Base-by-base conservation (phyloP, 2,797 vertebrate genomes). In the Miichthys miiuy region DNA sequence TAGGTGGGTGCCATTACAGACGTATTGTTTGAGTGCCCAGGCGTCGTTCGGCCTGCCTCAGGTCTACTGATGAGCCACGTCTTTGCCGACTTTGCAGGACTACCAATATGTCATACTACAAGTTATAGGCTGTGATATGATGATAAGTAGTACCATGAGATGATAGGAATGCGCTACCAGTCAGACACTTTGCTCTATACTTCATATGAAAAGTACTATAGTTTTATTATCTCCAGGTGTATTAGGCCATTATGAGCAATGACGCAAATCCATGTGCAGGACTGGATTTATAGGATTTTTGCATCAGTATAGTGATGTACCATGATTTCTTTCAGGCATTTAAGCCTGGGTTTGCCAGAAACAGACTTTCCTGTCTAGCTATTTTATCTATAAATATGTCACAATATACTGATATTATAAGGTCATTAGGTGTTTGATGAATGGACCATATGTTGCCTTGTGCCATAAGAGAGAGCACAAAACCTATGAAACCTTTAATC, bases 231-330 rank as follows among this genome's bases (percentile, higher is more conserved):
- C 30, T 34, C 30, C 7, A 25, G 25, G 18, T 30, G 12, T 27
- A 52, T 34, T 14, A 25, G 21, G 21, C 20, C 47, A 52, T 34
- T 23, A 7, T 34, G 41, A 51, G 47, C 25, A 66, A 20, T 46
- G 38, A 41, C 55, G 69, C 41, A 48, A 21, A 60, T 62, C 27
- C 48, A 4, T 54, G 55, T 67, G 20, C 27, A 27, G 41, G 16
- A 2, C 5, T 50, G 42, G 51, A 56, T 70, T 38, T 50, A 47
- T 9, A 38, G 56, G 23, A 75, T 68, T 62, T 76, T 51, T 34
- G 7, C 30, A 41, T 50, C 14, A 41, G 8, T 52, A n/a, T 50
- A 4, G 30, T 17, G 12, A 68, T 42, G 21, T 13, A 6, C 12
- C 27, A 41, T 68, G 17, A n/a, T 60, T n/a, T 21, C 30, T 7